Percentiles rank a stretch among this genome's conserved stretches.
These are phyloP conservation scores for Abramis brama DNA, from an alignment of 2,113 vertebrate species.

Conservation along the genomic window DNA sequence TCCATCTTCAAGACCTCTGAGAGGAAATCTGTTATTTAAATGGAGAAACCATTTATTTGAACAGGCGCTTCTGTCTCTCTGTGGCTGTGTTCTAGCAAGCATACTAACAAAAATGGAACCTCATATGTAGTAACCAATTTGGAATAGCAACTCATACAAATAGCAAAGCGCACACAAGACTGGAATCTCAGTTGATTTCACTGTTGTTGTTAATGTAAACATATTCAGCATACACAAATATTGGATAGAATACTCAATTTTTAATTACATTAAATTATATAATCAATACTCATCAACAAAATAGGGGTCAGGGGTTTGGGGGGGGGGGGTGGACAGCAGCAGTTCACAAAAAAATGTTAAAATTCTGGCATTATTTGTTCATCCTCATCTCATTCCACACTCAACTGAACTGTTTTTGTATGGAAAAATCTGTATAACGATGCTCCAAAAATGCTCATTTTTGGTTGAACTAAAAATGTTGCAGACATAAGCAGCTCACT, in stretches of 20 bases:
- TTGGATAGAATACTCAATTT: not conserved
- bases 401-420: not conserved
- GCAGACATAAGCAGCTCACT: not conserved
- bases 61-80: not conserved
- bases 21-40: conserved; percentile 15
- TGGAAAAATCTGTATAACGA: not conserved
- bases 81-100: not conserved
- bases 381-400: not conserved
- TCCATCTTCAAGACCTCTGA: conserved; percentile 6
- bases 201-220: no score
- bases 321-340: not conserved
- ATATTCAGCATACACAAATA: no score
- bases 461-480: not conserved
- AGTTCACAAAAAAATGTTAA: not conserved
- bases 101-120: not conserved
- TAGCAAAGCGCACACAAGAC: not conserved
- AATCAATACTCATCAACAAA: not conserved
- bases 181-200: not conserved
- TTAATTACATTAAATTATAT: not conserved
- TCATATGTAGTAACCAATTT: not conserved
- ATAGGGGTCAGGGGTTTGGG: no score
- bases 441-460: not conserved
- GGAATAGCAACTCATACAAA: not conserved
- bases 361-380: not conserved
- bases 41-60: conserved; percentile 22